These are phyloP conservation scores for Osmerus mordax DNA, from an alignment of 2,113 vertebrate species.

Conservation along the genomic window DNA sequence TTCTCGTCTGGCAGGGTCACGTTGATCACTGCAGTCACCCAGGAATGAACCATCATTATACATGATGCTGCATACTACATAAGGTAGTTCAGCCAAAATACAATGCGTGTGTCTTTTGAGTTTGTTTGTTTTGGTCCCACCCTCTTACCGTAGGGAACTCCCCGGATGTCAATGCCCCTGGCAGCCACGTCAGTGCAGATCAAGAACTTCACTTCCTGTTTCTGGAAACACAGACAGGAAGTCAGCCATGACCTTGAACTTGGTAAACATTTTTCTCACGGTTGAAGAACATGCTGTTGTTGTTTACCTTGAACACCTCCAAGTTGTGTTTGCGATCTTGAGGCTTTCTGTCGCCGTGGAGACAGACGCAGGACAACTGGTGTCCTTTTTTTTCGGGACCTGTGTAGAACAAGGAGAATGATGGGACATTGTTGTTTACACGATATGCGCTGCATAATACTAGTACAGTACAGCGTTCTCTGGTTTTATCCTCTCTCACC, in stretches of 20 bases:
- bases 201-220: constrained; percentile 86
- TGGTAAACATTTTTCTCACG: too few species aligned
- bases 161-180: constrained; percentile 93
- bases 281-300: not conserved
- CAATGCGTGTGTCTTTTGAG: not conserved
- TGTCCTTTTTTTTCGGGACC: constrained; percentile 93
- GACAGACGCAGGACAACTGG: constrained; percentile 95
- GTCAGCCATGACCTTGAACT: not conserved
- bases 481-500: constrained; percentile 62
- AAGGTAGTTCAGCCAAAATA: not conserved
- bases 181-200: constrained; percentile 98
- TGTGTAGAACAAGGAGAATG: constrained; percentile 39
- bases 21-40: constrained; percentile 82
- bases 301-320: constrained; percentile 73
- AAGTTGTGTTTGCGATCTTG: constrained; percentile 93
- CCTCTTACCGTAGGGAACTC: constrained; percentile 89
- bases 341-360: constrained; percentile 96
- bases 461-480: too few species aligned
- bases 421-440: not conserved
- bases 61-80: not conserved
- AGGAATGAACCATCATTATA: too few species aligned
- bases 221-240: constrained; percentile 67
- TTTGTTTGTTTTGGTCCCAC: not conserved
- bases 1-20: constrained; percentile 98
- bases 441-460: too few species aligned